A percentile compares a stretch with the other conserved stretches of the same genome.
Conservation (phyloP, 2,113 vertebrate genomes). For the Seriola aureovittata region DNA sequence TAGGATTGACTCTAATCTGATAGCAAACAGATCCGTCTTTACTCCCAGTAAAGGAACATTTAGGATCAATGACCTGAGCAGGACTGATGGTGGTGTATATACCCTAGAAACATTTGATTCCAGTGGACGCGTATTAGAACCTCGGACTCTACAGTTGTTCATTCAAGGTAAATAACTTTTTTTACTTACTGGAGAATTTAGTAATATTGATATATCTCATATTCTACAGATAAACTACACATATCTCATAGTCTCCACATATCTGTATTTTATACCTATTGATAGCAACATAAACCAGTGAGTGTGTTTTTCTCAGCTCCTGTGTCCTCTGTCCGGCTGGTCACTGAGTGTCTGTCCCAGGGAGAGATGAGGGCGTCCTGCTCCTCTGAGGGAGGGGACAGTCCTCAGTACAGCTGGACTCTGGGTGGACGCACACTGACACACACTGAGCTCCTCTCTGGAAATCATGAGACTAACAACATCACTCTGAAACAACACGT, state of each 20-base stretch:
- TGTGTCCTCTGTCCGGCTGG: slow-evolving; percentile 56
- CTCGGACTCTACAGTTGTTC: not conserved
- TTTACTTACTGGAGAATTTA: accelerated
- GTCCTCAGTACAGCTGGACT: slow-evolving; percentile 70
- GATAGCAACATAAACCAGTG: no score
- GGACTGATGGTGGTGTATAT: slow-evolving; percentile 50
- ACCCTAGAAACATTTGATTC: accelerated
- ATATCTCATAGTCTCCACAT: no score
- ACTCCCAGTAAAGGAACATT: slow-evolving; percentile 44
- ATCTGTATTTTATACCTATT: no score
- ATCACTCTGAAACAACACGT: slow-evolving; percentile 56
- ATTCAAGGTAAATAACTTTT: slow-evolving; percentile 44
- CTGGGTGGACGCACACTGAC: slow-evolving; percentile 48
- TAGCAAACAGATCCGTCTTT: slow-evolving; percentile 11
- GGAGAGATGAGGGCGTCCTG: slow-evolving; percentile 61
- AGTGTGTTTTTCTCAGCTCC: slow-evolving; percentile 55
- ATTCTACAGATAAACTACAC: no score
- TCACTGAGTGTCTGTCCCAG: slow-evolving; percentile 59
- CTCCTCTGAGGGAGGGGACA: slow-evolving; percentile 58
- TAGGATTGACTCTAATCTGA: accelerated
- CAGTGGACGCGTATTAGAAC: accelerated
- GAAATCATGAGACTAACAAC: not conserved
- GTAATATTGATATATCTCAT: not conserved
- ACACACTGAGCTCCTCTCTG: slow-evolving; percentile 33
- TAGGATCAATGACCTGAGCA: slow-evolving; percentile 23